Evolutionary conservation across 1,140 invertebrate species (phyloP).

Genomic region (Cydia splendana): DNA sequence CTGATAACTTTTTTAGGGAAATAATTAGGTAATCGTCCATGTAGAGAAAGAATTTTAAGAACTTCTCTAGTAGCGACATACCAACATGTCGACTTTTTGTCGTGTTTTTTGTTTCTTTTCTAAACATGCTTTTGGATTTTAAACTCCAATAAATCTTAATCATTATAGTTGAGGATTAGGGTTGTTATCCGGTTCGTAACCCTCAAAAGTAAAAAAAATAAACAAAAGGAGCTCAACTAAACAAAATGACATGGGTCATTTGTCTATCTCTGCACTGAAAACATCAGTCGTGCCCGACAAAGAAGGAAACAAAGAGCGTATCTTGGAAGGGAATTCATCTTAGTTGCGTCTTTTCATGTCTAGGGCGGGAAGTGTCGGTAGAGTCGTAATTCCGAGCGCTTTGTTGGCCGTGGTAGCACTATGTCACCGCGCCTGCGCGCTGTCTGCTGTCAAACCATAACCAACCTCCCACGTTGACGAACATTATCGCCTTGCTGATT

Average conservation of each 20-base stretch:
- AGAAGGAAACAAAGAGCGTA: background rate
- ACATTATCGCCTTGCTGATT: constrained; percentile 31
- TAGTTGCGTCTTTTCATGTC: constrained; percentile 12
- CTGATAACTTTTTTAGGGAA: constrained; percentile 41
- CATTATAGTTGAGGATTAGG: constrained; percentile 11
- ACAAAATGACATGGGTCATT: constrained; percentile 22
- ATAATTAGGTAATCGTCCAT: constrained; percentile 15
- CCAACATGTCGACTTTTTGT: constrained; percentile 14
- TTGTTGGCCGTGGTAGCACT: constrained; percentile 26
- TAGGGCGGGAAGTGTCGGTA: constrained; percentile 6
- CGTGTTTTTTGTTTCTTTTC: background rate
- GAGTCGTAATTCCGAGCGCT: constrained; percentile 23
- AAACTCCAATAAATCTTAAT: constrained; percentile 8
- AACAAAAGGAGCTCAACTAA: constrained; percentile 20
- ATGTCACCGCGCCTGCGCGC: constrained; percentile 29
- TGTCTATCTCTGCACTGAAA: constrained; percentile 29
- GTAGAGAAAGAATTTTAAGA: constrained; percentile 17
- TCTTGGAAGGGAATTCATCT: background rate
- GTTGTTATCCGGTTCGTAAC: constrained; percentile 21
- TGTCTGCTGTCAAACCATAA: constrained; percentile 32
- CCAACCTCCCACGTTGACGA: constrained; percentile 31
- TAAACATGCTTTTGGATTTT: background rate
- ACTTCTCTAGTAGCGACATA: constrained; percentile 4
- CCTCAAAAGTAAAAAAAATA: constrained; percentile 19
- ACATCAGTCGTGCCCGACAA: constrained; percentile 21